Evolutionary conservation across 2,888 invertebrate species (phyloP).

Genomic region (Gerris lacustris): DNA sequence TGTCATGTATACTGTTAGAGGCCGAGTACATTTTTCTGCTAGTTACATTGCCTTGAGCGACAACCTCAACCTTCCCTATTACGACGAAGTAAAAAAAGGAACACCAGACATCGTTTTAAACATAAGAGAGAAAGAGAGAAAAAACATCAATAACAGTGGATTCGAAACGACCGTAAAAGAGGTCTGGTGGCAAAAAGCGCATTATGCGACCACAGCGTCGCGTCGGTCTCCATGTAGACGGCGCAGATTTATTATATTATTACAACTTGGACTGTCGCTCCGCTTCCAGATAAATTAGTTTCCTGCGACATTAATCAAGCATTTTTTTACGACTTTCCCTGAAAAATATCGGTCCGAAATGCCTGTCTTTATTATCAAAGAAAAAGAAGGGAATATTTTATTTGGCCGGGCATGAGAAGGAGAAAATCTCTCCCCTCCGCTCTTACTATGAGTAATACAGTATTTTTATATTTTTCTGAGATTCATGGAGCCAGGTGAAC

Average conservation of each 20-base stretch:
- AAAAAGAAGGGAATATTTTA: not conserved
- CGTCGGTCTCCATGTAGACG: not conserved
- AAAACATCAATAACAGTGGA: not conserved
- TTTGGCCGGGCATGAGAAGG: no score
- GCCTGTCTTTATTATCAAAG: not conserved
- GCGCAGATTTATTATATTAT: constrained; percentile 1
- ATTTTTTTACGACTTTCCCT: constrained; percentile 1
- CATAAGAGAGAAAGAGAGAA: not conserved
- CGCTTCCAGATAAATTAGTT: not conserved
- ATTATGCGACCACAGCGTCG: not conserved
- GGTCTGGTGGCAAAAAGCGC: not conserved
- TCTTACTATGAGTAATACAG: no score
- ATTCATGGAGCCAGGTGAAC: no score
- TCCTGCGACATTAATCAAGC: constrained; percentile 3
- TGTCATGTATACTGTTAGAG: no score
- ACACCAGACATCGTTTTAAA: no score
- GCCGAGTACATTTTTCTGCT: no score
- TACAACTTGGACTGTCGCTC: not conserved
- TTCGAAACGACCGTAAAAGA: not conserved
- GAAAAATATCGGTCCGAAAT: not conserved
- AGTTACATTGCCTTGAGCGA: no score
- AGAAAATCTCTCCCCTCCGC: no score
- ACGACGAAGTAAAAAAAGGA: no score
- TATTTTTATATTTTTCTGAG: no score
- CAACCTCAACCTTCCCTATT: no score